Base-by-base conservation (phyloP, 37 sponge, comb jelly and placozoan species). In the Dysidea cf. avara region DNA sequence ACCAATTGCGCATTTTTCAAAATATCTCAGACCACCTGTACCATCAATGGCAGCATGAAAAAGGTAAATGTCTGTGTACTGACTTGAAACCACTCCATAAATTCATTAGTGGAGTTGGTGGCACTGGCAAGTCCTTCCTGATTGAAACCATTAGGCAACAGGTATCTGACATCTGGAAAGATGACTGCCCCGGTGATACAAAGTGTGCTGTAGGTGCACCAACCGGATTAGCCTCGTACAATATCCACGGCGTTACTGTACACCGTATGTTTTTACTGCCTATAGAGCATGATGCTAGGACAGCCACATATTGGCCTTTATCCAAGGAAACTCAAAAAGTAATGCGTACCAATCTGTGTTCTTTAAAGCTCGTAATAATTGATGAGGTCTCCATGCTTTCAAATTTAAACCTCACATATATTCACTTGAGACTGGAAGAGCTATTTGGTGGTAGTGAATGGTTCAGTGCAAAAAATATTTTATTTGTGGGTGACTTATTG, bases 311-410 rank as follows among this genome's bases (percentile, higher is more conserved):
- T 34, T 51, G 71, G 51, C 4, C 71, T 39, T 53, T 83, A 20
- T 47, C 47, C 9, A 68, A 76, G 22, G 32, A 24, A 31, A 20
- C 62, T 24, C 64, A 40, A 2, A 58, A 70, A 20, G 60, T 68
- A 29, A 69, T 77, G 59, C 40, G 72, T 59, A 61, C 38, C 22
- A 58, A 22, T 14, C 46, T 84, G 32, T 46, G 54, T 17, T 9
- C 48, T 50, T 22, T 83, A 7, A 48, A 68, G 37, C 54, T 76
- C 4, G 34, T 84, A 56, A 77, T 84, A 36, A 77, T 84, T 61
- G 85, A 84, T 70, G 85, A 84, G 64, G 48, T 84, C 13, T 46
- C 49, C 17, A 84, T 84, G 85, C 60, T 84, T 13, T 61, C 64
- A 40, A 71, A 38, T 46, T 30, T 71, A n/a, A 77, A 37, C 28